These are phyloP conservation scores for Lepidochrysops patricia DNA, from an alignment of 2,888 invertebrate genomes.

Conservation along the genomic window DNA sequence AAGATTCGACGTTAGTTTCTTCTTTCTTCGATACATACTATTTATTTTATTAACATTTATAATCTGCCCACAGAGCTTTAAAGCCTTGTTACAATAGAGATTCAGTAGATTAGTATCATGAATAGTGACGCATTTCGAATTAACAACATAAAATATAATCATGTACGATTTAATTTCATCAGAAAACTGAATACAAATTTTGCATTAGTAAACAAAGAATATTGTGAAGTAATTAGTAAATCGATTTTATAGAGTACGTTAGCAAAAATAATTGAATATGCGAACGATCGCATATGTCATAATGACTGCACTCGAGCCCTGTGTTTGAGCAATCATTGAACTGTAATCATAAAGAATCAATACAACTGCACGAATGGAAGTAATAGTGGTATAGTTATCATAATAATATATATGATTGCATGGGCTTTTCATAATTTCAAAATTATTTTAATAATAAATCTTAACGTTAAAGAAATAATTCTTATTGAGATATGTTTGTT, in stretches of 20 bases:
- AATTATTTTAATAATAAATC: not conserved
- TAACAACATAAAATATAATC: not conserved
- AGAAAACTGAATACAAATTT: not conserved
- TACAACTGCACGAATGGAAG: not conserved
- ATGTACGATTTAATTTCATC: not conserved
- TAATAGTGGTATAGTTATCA: not conserved
- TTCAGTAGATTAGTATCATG: not conserved
- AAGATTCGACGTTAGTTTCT: conserved; percentile 6
- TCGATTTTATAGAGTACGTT: not conserved
- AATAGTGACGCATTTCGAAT: not conserved
- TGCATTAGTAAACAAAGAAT: not conserved
- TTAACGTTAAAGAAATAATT: no score
- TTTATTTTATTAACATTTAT: not conserved
- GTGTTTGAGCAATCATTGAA: conserved; percentile 3
- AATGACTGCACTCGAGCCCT: not conserved
- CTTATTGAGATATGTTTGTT: no score
- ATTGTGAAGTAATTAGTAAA: not conserved
- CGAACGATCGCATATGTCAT: not conserved
- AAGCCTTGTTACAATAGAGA: not conserved
- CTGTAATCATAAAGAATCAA: not conserved
- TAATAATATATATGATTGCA: not conserved
- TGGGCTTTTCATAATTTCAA: no score
- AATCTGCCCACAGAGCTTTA: not conserved
- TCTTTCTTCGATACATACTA: not conserved
- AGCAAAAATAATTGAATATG: not conserved